These are phyloP conservation scores for Syrmaticus mikado DNA, from an alignment of 2,113 vertebrate genomes.

Conservation along the genomic window DNA sequence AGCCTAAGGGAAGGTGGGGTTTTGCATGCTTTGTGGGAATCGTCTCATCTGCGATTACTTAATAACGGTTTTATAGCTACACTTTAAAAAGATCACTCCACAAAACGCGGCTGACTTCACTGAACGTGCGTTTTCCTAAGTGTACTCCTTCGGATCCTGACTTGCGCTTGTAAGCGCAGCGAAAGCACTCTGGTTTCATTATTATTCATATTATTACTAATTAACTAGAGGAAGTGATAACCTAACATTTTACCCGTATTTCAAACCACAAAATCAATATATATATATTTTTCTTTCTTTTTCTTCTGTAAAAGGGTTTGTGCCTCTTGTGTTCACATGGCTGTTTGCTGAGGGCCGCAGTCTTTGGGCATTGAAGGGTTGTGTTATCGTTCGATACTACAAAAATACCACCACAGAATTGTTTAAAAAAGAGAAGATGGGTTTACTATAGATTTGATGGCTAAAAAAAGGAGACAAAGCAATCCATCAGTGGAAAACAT, in stretches of 20 bases:
- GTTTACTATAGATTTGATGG: slow-evolving; percentile 52
- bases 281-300: slow-evolving; percentile 64
- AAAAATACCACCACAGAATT: slow-evolving; percentile 74
- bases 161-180: neutral
- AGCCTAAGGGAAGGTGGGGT: neutral
- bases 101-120: neutral
- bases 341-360: slow-evolving; percentile 97
- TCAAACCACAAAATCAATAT: slow-evolving; percentile 54
- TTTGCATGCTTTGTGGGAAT: neutral
- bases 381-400: slow-evolving; percentile 83
- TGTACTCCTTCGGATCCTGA: neutral
- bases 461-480: slow-evolving; percentile 78
- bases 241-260: neutral
- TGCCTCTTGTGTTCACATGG: slow-evolving; percentile 85
- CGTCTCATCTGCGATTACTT: neutral
- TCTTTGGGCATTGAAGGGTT: slow-evolving; percentile 98
- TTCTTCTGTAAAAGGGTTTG: slow-evolving; percentile 83
- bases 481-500: slow-evolving; percentile 41
- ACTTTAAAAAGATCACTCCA: neutral
- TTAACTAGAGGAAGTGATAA: neutral
- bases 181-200: neutral
- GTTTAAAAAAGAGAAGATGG: slow-evolving; percentile 68
- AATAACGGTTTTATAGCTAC: neutral
- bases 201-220: neutral
- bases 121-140: neutral